These are phyloP conservation scores for Lepidurus arcticus DNA, from an alignment of 1,140 invertebrate genomes.

Conservation along the genomic window DNA sequence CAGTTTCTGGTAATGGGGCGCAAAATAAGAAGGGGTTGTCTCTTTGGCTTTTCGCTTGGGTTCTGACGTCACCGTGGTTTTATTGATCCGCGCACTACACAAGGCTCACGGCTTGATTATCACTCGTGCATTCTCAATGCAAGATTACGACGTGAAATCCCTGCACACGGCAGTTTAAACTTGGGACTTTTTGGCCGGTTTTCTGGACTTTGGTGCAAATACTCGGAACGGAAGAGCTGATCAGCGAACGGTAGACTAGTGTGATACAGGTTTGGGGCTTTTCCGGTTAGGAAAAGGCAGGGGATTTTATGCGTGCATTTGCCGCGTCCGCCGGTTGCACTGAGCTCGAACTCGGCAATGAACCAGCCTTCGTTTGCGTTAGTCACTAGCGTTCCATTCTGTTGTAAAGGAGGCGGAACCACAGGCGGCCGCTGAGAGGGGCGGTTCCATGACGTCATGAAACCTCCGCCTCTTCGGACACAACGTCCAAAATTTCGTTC, in stretches of 20 bases:
- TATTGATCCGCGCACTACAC: constrained; percentile 18
- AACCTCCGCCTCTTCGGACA: not conserved
- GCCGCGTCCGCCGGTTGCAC: not conserved
- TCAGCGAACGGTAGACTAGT: not conserved
- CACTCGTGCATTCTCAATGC: not conserved
- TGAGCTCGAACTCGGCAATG: not conserved
- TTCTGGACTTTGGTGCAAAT: not conserved
- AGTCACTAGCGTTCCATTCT: constrained; percentile 3
- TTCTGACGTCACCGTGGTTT: constrained; percentile 4
- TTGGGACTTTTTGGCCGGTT: not conserved
- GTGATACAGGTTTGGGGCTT: not conserved
- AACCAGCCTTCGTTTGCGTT: not conserved
- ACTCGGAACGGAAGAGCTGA: not conserved
- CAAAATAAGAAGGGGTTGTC: constrained; percentile 19
- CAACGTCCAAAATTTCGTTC: not conserved
- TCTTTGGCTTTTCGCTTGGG: not conserved
- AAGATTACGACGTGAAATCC: not conserved
- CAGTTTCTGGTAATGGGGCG: not conserved
- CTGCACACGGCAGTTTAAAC: not conserved
- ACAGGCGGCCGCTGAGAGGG: not conserved
- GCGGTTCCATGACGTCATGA: not conserved
- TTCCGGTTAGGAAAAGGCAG: not conserved
- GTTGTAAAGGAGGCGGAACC: not conserved
- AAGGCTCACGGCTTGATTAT: not conserved
- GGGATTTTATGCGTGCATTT: not conserved